Evolutionary conservation across 2,888 invertebrate genomes (phyloP).

Genomic region (Tribolium freemani): DNA sequence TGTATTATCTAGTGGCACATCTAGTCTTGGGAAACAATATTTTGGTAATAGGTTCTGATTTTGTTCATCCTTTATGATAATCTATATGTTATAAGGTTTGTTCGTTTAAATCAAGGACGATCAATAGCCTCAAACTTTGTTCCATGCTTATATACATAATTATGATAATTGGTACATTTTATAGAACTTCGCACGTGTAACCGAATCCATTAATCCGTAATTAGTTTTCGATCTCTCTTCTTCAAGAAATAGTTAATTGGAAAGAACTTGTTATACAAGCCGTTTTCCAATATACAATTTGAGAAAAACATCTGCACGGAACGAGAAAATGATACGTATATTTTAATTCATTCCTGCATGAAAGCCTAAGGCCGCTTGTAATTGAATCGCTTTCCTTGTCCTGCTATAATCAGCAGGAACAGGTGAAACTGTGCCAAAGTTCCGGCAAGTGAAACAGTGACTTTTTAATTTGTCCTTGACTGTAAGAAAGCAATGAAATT

Average conservation of each 20-base stretch:
- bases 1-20: neutral
- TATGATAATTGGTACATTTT: neutral
- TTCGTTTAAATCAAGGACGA: neutral
- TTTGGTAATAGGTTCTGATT: neutral
- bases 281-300: neutral
- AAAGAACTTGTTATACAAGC: neutral
- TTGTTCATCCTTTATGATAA: neutral
- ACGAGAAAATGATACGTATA: neutral
- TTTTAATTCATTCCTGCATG: neutral
- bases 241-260: neutral
- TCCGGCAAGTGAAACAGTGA: neutral
- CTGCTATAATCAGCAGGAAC: neutral
- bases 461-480: neutral
- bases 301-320: neutral
- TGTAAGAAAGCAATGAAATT: slow-evolving; percentile 4
- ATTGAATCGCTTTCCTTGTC: neutral
- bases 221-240: neutral
- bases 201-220: neutral
- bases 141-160: neutral
- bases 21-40: neutral
- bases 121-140: neutral
- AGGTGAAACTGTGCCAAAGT: neutral
- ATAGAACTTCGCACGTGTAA: neutral
- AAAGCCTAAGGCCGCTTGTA: neutral
- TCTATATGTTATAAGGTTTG: neutral